Base-by-base conservation (phyloP, 2,888 invertebrate species). In the Dermolepida albohirtum region DNA sequence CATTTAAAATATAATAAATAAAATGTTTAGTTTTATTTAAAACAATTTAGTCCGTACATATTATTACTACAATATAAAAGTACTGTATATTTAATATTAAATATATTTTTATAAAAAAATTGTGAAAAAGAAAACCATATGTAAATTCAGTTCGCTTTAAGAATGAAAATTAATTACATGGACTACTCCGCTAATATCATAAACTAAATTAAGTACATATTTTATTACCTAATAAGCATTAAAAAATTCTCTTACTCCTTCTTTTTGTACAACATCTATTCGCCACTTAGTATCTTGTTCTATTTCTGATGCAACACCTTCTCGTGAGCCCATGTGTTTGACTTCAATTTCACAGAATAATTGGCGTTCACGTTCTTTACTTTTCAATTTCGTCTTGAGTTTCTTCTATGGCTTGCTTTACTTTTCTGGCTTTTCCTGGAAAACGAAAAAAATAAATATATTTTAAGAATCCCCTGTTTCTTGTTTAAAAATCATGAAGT, bases 361-460 rank as follows among this genome's bases (percentile, higher is more conserved):
- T 79, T 94, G 92, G 76, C 89, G 90, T 81, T 98, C 97, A 27
- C 96, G 88, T 82, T 98, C 97, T 83, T 92, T 92, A 82, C 96
- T 95, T 96, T 81, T 98, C 98, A 76, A 99, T 95, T 85, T 99
- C 98, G 84, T 96, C 94, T 80, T 98, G 97, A 70, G 99, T 99
- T 86, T 99, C 98, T 82, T 98, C 98, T 86, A 99, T 99, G 70
- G 98, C 99, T 84, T 98, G 97, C 88, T 98, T 98, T 86, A 99
- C 89, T 82, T 98, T 90, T 81, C 93, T 92, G 74, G 97, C 95
- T 88, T 98, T 98, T 78, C 96, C 97, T 97, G 81, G 70, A 85
- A 84, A 55, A 43, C 12, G 12, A 41, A 8, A 14, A 14, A 52
- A 52, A 54, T n/a, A 29, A 51, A 8, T 12, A 7, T 29, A 63